Base-by-base conservation (phyloP, 2,797 vertebrate species). In the Hoplostethus atlanticus region DNA sequence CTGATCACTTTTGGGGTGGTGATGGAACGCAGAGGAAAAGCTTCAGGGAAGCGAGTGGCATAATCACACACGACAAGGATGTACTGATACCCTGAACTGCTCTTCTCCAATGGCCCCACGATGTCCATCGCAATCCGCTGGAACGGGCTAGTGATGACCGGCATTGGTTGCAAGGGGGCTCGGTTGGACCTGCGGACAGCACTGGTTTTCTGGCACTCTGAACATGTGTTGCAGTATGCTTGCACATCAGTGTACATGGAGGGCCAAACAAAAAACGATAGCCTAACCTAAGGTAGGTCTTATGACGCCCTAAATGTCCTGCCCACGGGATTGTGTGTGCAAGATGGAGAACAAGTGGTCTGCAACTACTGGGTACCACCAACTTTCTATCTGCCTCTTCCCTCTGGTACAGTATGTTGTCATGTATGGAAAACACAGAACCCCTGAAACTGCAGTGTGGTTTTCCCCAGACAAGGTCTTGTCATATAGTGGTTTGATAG, bases 11-110 rank as follows among this genome's bases (percentile, higher is more conserved):
- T 21, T 21, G 21, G 21, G 21, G 21, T 21, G 21, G n/a, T n/a
- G 21, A 21, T 21, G 21, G 21, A 21, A 21, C 1, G 21, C 21
- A 21, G 21, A 21, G 21, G 21, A 21, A 21, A 21, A 68, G 66
- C 66, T 12, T 69, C 55, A 1, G 54, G 66, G 25, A 46, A 71
- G 5, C 40, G n/a, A 5, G 68, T 71, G 7, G 68, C 36, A 71
- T 71, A 71, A 10, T 71, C 59, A 56, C 60, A 63, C 1, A 57
- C 25, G 3, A 71, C 68, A 11, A 71, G 36, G 6, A 71, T 57
- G 44, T 55, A 71, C 28, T 53, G 16, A 25, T 58, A n/a, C 10
- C 55, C 44, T 8, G 42, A 15, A 16, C 40, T 34, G 10, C 21
- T 58, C 66, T 44, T 68, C 28, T 58, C 52, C n/a, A 48, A 12